Conservation (phyloP, 2,797 vertebrate species). For the Eulemur mongoz region DNA sequence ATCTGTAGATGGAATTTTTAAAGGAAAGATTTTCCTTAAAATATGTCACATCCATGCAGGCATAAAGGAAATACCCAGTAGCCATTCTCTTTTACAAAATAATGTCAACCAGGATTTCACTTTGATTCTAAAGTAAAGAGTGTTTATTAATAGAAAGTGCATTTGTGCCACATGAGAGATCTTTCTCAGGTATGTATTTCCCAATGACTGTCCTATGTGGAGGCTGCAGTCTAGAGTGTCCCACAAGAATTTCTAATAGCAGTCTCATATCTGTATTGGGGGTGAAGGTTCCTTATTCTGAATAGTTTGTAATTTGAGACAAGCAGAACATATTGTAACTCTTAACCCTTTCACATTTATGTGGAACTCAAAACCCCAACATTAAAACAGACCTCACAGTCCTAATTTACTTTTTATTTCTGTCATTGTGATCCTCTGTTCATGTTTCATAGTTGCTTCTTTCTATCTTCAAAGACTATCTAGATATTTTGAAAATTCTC, state of each 20-base stretch:
- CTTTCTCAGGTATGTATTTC: slow-evolving; percentile 13
- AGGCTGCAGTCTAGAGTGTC: not conserved
- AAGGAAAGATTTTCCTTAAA: slow-evolving; percentile 22
- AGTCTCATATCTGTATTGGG: not conserved
- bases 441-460: not conserved
- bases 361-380: not conserved
- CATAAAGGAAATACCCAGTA: not conserved
- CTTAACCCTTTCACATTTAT: not conserved
- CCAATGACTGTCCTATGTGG: not conserved
- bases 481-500: not conserved
- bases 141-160: not conserved
- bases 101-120: slow-evolving; percentile 36
- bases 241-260: slow-evolving; percentile 2
- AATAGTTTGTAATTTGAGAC: slow-evolving; percentile 17
- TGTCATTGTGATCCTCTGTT: not conserved
- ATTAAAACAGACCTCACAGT: not conserved
- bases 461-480: not conserved
- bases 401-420: slow-evolving; percentile 12
- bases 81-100: not conserved
- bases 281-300: not conserved
- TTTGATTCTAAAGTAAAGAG: slow-evolving; percentile 32
- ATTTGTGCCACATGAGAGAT: not conserved
- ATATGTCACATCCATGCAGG: not conserved
- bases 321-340: not conserved
- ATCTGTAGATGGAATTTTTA: not conserved